Evolutionary conservation across 1,140 invertebrate genomes (phyloP).

Genomic region (Triops cancriformis): DNA sequence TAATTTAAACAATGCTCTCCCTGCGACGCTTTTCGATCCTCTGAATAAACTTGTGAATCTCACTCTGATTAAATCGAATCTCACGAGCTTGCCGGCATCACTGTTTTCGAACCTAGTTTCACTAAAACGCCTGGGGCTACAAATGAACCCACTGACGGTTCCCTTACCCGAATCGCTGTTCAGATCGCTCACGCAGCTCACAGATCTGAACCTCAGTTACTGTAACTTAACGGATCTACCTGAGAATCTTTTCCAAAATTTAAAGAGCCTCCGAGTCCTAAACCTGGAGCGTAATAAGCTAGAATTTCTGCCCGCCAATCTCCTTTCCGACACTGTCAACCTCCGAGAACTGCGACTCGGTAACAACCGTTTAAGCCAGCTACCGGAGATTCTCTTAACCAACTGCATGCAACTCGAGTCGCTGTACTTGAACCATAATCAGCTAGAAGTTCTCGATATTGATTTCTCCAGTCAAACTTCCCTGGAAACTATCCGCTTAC

Average conservation of each 20-base stretch:
- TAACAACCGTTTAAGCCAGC: conserved; percentile 27
- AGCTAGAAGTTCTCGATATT: not conserved
- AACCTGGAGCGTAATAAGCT: conserved; percentile 31
- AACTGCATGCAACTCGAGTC: conserved; percentile 21
- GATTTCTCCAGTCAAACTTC: not conserved
- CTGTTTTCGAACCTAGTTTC: conserved; percentile 21
- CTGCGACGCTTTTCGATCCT: not conserved
- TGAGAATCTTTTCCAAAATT: conserved; percentile 26
- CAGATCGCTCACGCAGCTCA: not conserved
- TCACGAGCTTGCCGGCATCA: conserved; percentile 13
- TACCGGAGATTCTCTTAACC: conserved; percentile 28
- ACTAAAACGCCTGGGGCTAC: conserved; percentile 24
- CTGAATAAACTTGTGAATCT: conserved; percentile 18
- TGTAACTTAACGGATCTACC: conserved; percentile 22
- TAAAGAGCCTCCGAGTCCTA: conserved; percentile 25
- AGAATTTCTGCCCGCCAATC: conserved; percentile 22
- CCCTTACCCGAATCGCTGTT: conserved; percentile 17
- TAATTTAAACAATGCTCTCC: not conserved
- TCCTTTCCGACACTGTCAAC: conserved; percentile 28
- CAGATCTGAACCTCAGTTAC: conserved; percentile 17
- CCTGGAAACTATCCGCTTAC: not conserved
- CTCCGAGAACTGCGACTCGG: conserved; percentile 27
- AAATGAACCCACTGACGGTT: not conserved
- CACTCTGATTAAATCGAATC: conserved; percentile 15
- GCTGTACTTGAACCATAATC: conserved; percentile 25